phyloP scores from a whole-genome alignment of 2,113 vertebrate species.

The Tonatia bakeri region DNA sequence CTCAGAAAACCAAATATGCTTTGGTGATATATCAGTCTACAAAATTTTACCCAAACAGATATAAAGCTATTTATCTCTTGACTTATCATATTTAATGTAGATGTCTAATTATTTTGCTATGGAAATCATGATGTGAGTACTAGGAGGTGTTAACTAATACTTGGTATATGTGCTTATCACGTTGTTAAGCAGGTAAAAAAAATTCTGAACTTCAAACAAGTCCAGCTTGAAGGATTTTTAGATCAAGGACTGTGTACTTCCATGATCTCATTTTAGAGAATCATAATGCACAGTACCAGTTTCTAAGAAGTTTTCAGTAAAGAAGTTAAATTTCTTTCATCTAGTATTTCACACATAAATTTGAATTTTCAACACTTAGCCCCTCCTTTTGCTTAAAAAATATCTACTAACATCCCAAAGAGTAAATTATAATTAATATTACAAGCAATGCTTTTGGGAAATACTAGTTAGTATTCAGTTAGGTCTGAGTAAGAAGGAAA shows the following conservation, averaged over 20 bases:
- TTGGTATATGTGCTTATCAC: not conserved
- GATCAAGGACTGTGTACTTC: not conserved
- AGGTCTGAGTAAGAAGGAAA: not conserved
- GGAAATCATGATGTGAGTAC: not conserved
- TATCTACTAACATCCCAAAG: not conserved
- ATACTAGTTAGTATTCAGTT: not conserved
- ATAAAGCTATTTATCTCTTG: not conserved
- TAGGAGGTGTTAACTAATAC: not conserved
- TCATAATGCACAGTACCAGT: not conserved
- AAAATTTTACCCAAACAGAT: not conserved
- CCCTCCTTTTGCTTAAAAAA: not conserved
- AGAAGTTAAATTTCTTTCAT: not conserved
- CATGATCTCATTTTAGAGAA: not conserved
- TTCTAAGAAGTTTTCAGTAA: not conserved
- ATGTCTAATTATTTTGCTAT: not conserved
- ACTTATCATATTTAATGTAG: not conserved
- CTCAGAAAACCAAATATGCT: not conserved
- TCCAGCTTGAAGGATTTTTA: not conserved
- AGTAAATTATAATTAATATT: slow-evolving; percentile 10
- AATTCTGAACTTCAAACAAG: not conserved
- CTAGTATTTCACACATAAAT: not conserved
- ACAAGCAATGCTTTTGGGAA: not conserved
- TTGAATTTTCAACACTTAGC: not conserved
- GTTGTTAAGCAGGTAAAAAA: not conserved
- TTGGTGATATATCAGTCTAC: not conserved